These are phyloP conservation scores for Falcaria lacertinaria DNA, from an alignment of 2,888 invertebrate genomes.

Conservation along the genomic window DNA sequence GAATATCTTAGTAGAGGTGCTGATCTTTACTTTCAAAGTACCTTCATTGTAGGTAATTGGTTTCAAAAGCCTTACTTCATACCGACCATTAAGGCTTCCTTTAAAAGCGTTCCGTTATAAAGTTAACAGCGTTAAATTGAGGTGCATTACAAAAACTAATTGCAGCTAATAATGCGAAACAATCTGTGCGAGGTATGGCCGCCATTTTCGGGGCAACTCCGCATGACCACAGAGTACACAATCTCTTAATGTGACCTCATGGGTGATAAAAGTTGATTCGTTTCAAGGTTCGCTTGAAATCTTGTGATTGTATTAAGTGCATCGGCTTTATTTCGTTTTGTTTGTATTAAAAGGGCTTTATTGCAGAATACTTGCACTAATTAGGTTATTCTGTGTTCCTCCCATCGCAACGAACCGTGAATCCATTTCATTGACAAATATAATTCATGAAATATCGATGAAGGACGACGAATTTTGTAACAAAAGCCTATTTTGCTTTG, in stretches of 20 bases:
- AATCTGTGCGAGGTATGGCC: background rate
- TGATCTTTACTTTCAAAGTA: too few species aligned
- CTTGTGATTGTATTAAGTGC: background rate
- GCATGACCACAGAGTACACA: background rate
- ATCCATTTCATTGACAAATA: too few species aligned
- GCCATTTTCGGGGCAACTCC: background rate
- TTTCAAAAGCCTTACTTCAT: background rate
- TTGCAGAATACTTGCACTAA: too few species aligned
- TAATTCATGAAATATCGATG: too few species aligned
- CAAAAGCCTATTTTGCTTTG: too few species aligned
- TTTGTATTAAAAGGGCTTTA: too few species aligned
- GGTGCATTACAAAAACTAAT: slow-evolving; percentile 12
- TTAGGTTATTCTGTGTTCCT: too few species aligned
- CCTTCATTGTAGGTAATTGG: too few species aligned
- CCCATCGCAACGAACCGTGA: too few species aligned
- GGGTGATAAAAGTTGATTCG: background rate
- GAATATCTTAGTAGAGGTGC: too few species aligned
- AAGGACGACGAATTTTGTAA: too few species aligned
- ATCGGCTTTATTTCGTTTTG: too few species aligned
- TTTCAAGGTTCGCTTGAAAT: background rate
- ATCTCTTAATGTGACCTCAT: background rate
- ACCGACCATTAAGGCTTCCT: background rate
- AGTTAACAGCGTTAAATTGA: slow-evolving; percentile 8
- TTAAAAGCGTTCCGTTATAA: background rate
- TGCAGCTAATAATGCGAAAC: slow-evolving; percentile 10